Evolutionary conservation across 2,888 invertebrate species (phyloP).

Genomic region (Crioceris asparagi): DNA sequence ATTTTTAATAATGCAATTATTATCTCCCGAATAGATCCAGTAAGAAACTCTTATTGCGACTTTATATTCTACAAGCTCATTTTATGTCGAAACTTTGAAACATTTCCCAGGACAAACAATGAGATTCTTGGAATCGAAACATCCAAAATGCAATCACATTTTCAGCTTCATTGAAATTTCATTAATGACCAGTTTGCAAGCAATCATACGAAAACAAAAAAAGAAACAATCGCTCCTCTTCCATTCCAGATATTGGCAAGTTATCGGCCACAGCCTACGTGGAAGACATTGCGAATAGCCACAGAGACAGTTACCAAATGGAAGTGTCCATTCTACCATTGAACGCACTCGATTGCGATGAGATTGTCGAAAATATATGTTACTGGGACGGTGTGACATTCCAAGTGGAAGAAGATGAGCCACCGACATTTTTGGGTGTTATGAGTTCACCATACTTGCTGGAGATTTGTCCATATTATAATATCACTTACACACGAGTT

Average conservation of each 20-base stretch:
- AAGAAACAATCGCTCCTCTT: too few species aligned
- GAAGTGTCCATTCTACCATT: conserved; percentile 23
- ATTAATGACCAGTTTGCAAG: too few species aligned
- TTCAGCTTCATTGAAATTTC: too few species aligned
- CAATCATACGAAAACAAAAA: too few species aligned
- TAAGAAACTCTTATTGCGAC: too few species aligned
- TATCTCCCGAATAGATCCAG: too few species aligned
- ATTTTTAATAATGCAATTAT: too few species aligned
- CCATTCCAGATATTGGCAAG: conserved; percentile 15
- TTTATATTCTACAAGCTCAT: too few species aligned
- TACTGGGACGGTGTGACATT: conserved; percentile 32
- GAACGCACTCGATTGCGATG: conserved; percentile 27
- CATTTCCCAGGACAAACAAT: too few species aligned
- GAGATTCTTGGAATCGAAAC: too few species aligned
- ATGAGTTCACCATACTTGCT: conserved; percentile 28
- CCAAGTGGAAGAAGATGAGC: conserved; percentile 26
- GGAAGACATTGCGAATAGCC: conserved; percentile 20
- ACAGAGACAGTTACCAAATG: conserved; percentile 21
- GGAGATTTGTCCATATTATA: conserved; percentile 41
- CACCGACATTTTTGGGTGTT: conserved; percentile 26
- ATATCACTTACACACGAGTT: conserved; percentile 40
- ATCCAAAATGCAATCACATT: too few species aligned
- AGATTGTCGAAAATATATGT: conserved; percentile 30
- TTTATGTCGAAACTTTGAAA: too few species aligned
- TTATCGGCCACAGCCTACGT: conserved; percentile 23